phyloP scores from a whole-genome alignment of 2,113 vertebrate species.

The Acanthisitta chloris region DNA sequence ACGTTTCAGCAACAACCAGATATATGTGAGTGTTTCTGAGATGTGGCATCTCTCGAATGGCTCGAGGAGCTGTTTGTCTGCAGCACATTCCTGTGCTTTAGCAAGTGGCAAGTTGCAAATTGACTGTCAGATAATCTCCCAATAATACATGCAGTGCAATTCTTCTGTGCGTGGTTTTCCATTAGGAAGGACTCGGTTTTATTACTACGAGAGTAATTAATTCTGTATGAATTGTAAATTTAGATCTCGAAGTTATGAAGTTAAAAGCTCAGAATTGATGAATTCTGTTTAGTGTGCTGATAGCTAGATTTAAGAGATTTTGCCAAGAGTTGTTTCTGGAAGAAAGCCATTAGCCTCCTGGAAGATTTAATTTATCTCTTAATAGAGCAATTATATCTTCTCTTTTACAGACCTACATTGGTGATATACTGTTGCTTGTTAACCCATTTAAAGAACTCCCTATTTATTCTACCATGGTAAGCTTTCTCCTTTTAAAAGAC shows the following conservation, averaged over 20 bases:
- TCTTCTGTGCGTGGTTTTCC: background rate
- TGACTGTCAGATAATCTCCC: background rate
- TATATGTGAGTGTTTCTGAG: slow-evolving; percentile 96
- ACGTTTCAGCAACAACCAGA: slow-evolving; percentile 92
- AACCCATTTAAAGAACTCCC: slow-evolving; percentile 96
- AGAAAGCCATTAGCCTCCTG: background rate
- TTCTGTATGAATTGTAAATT: slow-evolving; percentile 6
- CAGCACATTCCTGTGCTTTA: background rate
- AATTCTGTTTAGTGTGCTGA: background rate
- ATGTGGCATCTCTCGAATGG: too few relatives aligned
- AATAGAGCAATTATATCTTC: background rate
- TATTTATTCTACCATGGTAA: slow-evolving; percentile 92
- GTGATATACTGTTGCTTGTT: slow-evolving; percentile 90
- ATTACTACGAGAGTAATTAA: slow-evolving; percentile 3
- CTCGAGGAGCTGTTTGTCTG: too few relatives aligned
- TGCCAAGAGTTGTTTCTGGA: background rate
- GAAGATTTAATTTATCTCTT: background rate
- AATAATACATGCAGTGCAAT: background rate
- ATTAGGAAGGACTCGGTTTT: background rate
- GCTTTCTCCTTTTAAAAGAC: slow-evolving; percentile 19
- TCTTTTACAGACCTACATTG: slow-evolving; percentile 89
- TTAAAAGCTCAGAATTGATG: background rate
- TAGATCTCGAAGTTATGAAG: background rate
- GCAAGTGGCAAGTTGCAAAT: background rate
- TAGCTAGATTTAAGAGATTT: background rate